Evolutionary conservation across 64 coral and sea anemone species (phyloP), one percentile per base, ranked within the genome.

Genomic region (Dendronephthya gigantea): DNA sequence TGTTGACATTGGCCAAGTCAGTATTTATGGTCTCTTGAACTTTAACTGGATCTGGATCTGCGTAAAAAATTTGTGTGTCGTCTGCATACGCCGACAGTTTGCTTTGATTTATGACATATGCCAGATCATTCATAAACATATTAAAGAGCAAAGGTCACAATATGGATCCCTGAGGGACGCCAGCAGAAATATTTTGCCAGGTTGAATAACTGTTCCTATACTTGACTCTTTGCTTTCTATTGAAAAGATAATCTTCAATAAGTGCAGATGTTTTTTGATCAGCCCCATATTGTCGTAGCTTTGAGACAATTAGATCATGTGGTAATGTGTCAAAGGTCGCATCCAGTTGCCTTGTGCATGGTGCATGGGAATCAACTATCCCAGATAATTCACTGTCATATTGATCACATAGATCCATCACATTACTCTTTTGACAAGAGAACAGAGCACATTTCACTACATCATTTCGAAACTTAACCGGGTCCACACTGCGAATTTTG

Each of bases 61-160:
- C 39, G 30, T 82, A 17, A 52, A 85, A 85, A 9, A 90, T 81
- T 40, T 90, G 89, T 2, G 33, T 81, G 17, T 88, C 47, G 74
- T 88, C 74, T 16, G 41, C 74, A 49, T 88, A 88, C 39, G 40
- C 52, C 7, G 87, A 88, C 23, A 83, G 75, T 39, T 43, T 88
- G 15, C 39, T 52, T 29, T 81, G 1, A 51, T 89, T 45, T 41
- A 89, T 40, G 19, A 68, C 76, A 25, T 58, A 58, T 19, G 3
- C 2, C 6, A 58, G 51, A 58, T 58, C 51, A n/a, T 58, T 58
- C 14, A 58, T 58, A n/a, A 58, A 58, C 6, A 58, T 58, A 17
- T 58, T 58, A 15, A 58, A 58, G 2, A 58, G 2, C 23, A 58
- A 58, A 2, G 51, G 51, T 16, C 51, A 6, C 22, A 58, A 17